These are phyloP conservation scores for Antechinus stuartii DNA, from an alignment of 2,113 vertebrate species.

Conservation along the genomic window DNA sequence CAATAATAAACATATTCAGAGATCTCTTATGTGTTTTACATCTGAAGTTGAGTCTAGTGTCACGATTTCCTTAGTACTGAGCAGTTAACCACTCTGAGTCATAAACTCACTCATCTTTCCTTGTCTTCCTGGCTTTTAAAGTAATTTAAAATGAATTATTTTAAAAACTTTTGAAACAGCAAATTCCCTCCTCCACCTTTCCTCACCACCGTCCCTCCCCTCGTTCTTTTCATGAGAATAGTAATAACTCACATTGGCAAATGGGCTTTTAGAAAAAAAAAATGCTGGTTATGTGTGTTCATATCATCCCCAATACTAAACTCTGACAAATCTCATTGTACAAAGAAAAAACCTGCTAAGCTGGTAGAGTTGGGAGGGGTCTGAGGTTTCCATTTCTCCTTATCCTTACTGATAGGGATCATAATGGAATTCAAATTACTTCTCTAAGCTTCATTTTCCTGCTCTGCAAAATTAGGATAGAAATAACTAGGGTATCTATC, in stretches of 20 bases:
- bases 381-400: neutral
- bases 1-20: neutral
- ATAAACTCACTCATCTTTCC: neutral
- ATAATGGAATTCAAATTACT: neutral
- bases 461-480: neutral
- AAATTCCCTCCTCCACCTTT: neutral
- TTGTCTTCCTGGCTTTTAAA: constrained; percentile 2
- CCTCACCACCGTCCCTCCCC: neutral
- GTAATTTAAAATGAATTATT: neutral
- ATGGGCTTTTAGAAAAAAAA: neutral
- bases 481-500: neutral
- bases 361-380: neutral
- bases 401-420: neutral
- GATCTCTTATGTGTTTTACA: neutral
- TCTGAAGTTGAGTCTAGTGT: neutral
- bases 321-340: neutral
- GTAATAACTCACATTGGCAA: neutral
- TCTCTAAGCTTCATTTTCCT: neutral
- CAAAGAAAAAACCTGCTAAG: neutral
- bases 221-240: neutral
- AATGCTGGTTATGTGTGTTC: neutral
- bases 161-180: neutral
- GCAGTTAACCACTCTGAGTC: neutral
- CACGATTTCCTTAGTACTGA: neutral
- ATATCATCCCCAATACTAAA: neutral